A percentile compares a stretch with the other conserved stretches of the same genome.
Evolutionary conservation across 2,113 vertebrate species (phyloP).

Genomic region (Phrynosoma blainvillii): DNA sequence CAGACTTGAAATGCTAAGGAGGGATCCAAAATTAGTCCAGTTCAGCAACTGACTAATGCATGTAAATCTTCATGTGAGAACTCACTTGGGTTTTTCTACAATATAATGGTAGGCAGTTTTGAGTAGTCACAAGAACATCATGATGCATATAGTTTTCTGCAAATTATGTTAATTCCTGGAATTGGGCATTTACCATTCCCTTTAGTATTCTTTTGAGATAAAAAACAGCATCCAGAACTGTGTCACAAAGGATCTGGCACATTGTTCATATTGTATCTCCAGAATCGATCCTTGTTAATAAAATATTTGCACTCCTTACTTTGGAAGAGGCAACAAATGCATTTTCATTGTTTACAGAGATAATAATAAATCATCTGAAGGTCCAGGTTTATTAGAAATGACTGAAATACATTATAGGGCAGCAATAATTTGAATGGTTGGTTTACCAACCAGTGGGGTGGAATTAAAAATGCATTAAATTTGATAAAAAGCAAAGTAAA

Average conservation of each 20-base stretch:
- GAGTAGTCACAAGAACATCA: not conserved
- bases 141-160: not conserved
- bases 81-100: not conserved
- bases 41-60: too few relatives aligned
- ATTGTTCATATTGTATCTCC: constrained; percentile 46
- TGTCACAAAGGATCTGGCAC: not conserved
- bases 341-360: constrained; percentile 57
- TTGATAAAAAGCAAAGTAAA: constrained; percentile 75
- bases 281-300: constrained; percentile 46
- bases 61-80: not conserved
- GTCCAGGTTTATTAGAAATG: constrained; percentile 71
- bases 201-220: constrained; percentile 26
- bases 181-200: not conserved
- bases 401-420: constrained; percentile 70
- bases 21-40: too few relatives aligned
- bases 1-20: too few relatives aligned
- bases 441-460: constrained; percentile 70
- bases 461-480: constrained; percentile 78
- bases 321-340: constrained; percentile 46
- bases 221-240: not conserved
- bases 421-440: constrained; percentile 67
- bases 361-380: constrained; percentile 71
- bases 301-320: constrained; percentile 30
- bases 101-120: not conserved
- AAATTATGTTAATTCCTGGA: not conserved